A percentile compares a stretch with the other conserved stretches of the same genome.
These are phyloP conservation scores for Stichopus horrens DNA, from an alignment of 53 echinoderm and acorn worm species.

Conservation along the genomic window DNA sequence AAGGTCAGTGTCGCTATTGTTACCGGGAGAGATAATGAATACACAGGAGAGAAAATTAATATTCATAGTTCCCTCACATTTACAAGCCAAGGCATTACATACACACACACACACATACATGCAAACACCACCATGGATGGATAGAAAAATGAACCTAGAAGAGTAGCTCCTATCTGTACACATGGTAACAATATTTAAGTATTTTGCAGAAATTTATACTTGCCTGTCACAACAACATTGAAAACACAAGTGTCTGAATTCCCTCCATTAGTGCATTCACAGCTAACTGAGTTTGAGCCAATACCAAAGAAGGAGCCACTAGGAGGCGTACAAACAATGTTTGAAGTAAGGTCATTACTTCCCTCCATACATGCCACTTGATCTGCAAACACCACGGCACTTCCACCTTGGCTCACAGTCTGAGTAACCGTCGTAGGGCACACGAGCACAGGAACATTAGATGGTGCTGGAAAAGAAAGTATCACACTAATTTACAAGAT, in stretches of 20 bases:
- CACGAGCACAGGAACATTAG: neutral
- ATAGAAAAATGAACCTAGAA: too few relatives aligned
- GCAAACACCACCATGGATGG: too few relatives aligned
- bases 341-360: neutral
- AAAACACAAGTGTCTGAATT: constrained; percentile 27
- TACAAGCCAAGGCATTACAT: too few relatives aligned
- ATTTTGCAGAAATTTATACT: neutral
- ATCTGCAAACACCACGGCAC: neutral
- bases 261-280: constrained; percentile 49
- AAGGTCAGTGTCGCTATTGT: too few relatives aligned
- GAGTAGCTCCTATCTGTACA: too few relatives aligned
- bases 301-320: constrained; percentile 51
- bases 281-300: constrained; percentile 23
- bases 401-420: neutral
- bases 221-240: neutral
- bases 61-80: too few relatives aligned
- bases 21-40: too few relatives aligned
- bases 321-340: constrained; percentile 23
- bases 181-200: too few relatives aligned
- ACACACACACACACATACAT: too few relatives aligned
- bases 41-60: too few relatives aligned
- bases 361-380: constrained; percentile 4
- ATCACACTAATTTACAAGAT: too few relatives aligned
- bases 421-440: neutral
- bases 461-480: neutral